Evolutionary conservation across 2,113 vertebrate genomes (phyloP), one percentile per base, ranked within the genome.

Genomic region (Phrynosoma blainvillii): DNA sequence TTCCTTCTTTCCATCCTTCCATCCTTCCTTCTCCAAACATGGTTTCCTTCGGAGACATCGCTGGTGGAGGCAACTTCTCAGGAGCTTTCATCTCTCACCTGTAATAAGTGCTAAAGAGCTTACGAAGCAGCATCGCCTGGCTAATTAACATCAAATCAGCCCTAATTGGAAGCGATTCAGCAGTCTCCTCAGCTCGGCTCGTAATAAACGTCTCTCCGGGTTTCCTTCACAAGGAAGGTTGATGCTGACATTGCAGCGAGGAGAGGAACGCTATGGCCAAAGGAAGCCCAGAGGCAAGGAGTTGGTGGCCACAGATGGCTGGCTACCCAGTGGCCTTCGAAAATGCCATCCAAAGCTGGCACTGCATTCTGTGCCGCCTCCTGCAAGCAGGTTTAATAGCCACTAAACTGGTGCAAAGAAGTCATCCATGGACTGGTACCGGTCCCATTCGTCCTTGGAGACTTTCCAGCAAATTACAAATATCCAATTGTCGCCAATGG

Each of bases 121-220:
- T 94, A 95, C 86, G 75, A 91, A 93, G 94, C 92, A 95, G 87
- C 47, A 47, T 47, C 93, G 92, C 88, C 78, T 42, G 81, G 86
- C 79, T 94, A 95, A 95, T 96, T 94, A 94, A 89, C 93, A 94
- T 95, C 92, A 88, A 86, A 95, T 84, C 91, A 87, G 91, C 87
- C 88, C 77, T 96, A 94, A 95, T 21, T 93, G 94, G 93, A 93
- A 93, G 76, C 1, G 36, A 93, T 93, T 95, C 93, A 90, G 85
- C 87, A 89, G 88, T 36, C 36, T 36, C 36, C 36, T 36, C 36
- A 2, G 56, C 89, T 87, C 59, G 70, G 87, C 89, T 88, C 86
- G 56, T 13, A 89, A 88, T 23, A 87, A 77, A 89, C 89, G 73
- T 82, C 87, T 84, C 94, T 88, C 83, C 83, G 89, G 87, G 79